Conservation (phyloP, 2,113 vertebrate genomes). For the Mustela lutreola region DNA sequence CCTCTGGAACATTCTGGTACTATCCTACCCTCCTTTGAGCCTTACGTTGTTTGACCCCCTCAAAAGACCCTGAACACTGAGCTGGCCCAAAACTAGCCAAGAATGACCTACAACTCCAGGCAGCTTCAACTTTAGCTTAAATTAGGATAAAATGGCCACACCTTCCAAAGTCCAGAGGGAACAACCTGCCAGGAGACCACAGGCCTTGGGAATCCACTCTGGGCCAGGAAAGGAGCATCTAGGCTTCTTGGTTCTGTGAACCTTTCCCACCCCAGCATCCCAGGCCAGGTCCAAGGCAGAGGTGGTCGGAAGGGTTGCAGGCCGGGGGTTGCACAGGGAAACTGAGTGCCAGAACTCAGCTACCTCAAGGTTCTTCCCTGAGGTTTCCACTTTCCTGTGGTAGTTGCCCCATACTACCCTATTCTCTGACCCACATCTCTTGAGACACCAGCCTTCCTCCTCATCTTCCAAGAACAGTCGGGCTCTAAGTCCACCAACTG, state of each 20-base stretch:
- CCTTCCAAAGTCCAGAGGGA: not conserved
- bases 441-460: not conserved
- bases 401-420: not conserved
- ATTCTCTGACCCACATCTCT: not conserved
- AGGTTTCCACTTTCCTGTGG: not conserved
- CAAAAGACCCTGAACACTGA: not conserved
- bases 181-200: not conserved
- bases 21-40: not conserved
- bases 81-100: not conserved
- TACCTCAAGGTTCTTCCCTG: not conserved
- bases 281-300: not conserved
- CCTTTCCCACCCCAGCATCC: not conserved
- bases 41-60: not conserved
- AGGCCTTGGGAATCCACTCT: not conserved
- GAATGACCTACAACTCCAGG: not conserved
- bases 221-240: not conserved
- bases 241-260: not conserved
- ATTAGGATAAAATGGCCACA: not conserved
- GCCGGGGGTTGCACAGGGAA: fast-evolving
- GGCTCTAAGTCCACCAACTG: not conserved
- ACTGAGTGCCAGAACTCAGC: not conserved
- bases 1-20: not conserved
- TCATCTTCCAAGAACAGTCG: not conserved
- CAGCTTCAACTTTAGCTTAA: not conserved
- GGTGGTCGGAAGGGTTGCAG: fast-evolving